Percentiles rank a stretch among this genome's conserved stretches.
Conservation (phyloP, 2,797 vertebrate species). For the Catamblyrhynchus diadema region DNA sequence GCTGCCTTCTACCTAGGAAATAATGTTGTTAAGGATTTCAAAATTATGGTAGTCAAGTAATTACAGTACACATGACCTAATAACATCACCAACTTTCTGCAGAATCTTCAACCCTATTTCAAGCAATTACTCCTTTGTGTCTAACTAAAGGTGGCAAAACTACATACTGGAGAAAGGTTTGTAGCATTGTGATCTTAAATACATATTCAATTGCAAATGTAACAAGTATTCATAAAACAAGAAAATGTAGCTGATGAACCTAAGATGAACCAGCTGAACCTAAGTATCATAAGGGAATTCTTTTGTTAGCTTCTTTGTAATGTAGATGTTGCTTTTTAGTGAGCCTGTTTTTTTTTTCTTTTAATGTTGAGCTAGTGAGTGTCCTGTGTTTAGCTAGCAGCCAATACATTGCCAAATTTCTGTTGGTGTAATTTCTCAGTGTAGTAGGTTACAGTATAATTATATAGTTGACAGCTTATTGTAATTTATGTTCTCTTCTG, state of each 20-base stretch:
- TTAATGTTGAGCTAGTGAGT: constrained; percentile 18
- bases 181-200: constrained; percentile 24
- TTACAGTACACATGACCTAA: background rate
- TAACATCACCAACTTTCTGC: background rate
- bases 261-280: constrained; percentile 57
- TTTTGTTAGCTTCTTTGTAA: constrained; percentile 54
- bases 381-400: constrained; percentile 45
- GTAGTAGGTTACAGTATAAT: constrained; percentile 48
- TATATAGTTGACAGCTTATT: constrained; percentile 13
- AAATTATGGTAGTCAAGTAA: constrained; percentile 3
- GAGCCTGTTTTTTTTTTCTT: background rate
- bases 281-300: constrained; percentile 44
- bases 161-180: constrained; percentile 26
- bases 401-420: constrained; percentile 17
- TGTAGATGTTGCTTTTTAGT: constrained; percentile 47
- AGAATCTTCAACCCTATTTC: constrained; percentile 4
- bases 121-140: background rate
- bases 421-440: constrained; percentile 53
- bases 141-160: constrained; percentile 21
- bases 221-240: background rate
- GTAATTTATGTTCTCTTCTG: constrained; percentile 32
- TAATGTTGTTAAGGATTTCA: constrained; percentile 4
- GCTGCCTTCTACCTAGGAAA: constrained; percentile 15
- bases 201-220: background rate
- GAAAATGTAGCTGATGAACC: constrained; percentile 54